Percentiles rank a stretch among this genome's conserved stretches.
Evolutionary conservation across 2,113 vertebrate genomes (phyloP).

Genomic region (Prolemur simus): DNA sequence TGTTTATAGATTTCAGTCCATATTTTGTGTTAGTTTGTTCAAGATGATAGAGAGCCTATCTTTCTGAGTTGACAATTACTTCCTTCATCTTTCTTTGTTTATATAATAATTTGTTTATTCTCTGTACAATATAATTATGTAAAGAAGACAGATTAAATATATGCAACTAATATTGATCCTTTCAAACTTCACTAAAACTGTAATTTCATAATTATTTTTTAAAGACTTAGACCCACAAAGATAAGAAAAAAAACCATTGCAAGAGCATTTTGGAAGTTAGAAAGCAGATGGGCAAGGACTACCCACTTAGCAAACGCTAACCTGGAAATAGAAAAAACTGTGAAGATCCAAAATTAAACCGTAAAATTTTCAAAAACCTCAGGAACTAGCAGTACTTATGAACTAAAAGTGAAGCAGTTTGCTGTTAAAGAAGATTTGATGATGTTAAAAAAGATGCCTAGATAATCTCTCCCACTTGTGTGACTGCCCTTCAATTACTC

Average conservation of each 20-base stretch:
- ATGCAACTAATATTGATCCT: neutral
- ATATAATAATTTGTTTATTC: neutral
- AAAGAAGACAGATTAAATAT: neutral
- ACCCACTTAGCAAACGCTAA: neutral
- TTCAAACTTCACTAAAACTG: neutral
- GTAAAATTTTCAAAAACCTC: neutral
- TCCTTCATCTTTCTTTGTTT: neutral
- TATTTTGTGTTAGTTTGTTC: neutral
- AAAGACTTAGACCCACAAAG: neutral
- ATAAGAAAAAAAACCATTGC: neutral
- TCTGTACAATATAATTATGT: neutral
- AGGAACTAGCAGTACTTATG: neutral
- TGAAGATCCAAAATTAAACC: constrained; percentile 32
- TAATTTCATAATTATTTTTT: neutral
- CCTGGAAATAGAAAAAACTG: constrained; percentile 33
- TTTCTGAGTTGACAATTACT: neutral
- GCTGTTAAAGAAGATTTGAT: neutral
- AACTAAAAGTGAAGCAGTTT: neutral
- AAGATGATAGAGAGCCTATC: neutral
- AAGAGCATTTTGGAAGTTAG: neutral
- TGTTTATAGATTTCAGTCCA: neutral
- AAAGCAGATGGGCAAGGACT: neutral
- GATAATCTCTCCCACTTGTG: neutral
- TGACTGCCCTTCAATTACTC: neutral
- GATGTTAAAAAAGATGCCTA: neutral